Base-by-base conservation (phyloP, 2,113 vertebrate genomes). In the Amblyornis subalaris region DNA sequence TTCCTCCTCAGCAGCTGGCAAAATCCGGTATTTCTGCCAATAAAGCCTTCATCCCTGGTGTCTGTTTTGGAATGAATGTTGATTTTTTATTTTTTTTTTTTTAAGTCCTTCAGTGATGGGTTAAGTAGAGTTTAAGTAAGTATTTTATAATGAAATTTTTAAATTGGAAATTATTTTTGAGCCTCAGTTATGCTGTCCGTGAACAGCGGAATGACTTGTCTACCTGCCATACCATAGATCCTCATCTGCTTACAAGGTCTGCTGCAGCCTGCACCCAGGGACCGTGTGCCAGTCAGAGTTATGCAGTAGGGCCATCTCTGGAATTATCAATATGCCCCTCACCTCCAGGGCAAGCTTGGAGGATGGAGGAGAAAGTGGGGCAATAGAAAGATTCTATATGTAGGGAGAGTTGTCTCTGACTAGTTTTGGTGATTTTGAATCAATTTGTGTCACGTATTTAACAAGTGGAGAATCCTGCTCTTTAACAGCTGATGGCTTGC, bases 21-120 rank as follows among this genome's bases (percentile, higher is more conserved):
- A 89, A 95, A 95, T 80, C 9, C 28, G n/a, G n/a, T 89, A 67
- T 85, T 94, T 50, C 9, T 4, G 50, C 21, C 48, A 82, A 13
- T 60, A 71, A 77, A 64, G 15, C 44, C 36, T 85, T 77, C 16
- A 13, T 84, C 21, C 23, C 54, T 71, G 6, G 13, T 87, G 38
- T 51, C 31, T 38, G 23, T 62, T 57, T 85, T 86, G 57, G 36
- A 57, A 57, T 53, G 44, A 62, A 40, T 70, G 18, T 38, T 79
- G 29, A 6, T 57, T 60, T 48, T 26, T 51, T 14, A 7, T 31
- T 29, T 3, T 4, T 25, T 11, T 24, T 38, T 71, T 47, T 65
- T 28, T 8, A 16, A 23, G 38, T 82, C 44, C 15, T 58, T 94
- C 44, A 76, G 14, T 93, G 80, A 42, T 67, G 66, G 40, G 40